Evolutionary conservation across 2,113 vertebrate genomes (phyloP).

Genomic region (Pungitius pungitius): DNA sequence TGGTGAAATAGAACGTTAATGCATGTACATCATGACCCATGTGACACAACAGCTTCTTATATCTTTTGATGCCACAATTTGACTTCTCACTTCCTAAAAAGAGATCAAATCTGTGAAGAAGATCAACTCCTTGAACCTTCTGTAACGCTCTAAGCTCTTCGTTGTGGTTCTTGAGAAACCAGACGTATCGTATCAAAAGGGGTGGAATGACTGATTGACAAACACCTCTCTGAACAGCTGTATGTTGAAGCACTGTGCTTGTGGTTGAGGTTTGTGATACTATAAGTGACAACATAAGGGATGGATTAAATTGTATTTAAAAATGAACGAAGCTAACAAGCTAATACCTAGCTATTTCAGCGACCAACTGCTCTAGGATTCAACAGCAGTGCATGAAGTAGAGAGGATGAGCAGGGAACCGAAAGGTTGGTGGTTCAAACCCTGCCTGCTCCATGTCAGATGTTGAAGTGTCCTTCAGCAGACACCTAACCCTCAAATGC

Average conservation of each 20-base stretch:
- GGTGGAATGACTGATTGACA: not conserved
- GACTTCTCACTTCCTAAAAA: not conserved
- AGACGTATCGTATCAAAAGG: not conserved
- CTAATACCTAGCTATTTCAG: no score
- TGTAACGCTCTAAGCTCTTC: not conserved
- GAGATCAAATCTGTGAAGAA: slow-evolving; percentile 18
- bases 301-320: not conserved
- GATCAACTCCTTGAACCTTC: slow-evolving; percentile 2
- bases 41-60: not conserved
- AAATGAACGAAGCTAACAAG: no score
- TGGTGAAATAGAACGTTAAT: slow-evolving; percentile 8
- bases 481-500: no score
- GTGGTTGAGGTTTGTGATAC: no score
- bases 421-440: no score
- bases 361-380: not conserved
- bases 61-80: not conserved
- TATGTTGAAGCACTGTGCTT: not conserved
- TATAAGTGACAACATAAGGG: not conserved
- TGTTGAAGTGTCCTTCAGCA: no score
- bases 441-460: no score
- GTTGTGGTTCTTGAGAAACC: slow-evolving; percentile 19
- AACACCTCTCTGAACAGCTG: not conserved
- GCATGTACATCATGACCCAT: not conserved
- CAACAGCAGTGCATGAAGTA: no score
- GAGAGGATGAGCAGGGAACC: no score